phyloP scores from a whole-genome alignment of 2,113 vertebrate genomes.

The Apeltes quadracus region DNA sequence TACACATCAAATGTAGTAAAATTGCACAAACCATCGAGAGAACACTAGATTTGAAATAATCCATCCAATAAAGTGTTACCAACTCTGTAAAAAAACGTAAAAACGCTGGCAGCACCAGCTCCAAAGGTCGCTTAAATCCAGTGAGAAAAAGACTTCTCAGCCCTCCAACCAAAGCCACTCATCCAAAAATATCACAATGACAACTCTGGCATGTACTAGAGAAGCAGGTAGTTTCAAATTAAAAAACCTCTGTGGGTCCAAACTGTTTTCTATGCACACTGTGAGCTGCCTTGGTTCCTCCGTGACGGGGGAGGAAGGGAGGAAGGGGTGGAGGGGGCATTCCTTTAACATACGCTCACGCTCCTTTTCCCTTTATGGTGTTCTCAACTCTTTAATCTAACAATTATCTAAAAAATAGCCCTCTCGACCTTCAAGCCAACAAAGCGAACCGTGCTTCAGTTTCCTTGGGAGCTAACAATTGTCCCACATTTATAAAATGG shows the following conservation, averaged over 20 bases:
- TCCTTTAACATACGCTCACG: too few species aligned
- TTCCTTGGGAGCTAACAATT: neutral
- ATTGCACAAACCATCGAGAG: neutral
- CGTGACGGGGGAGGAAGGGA: too few species aligned
- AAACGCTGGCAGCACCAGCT: neutral
- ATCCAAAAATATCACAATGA: neutral
- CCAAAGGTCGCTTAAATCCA: neutral
- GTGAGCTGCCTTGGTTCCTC: too few species aligned
- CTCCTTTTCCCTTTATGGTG: too few species aligned
- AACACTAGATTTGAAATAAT: neutral
- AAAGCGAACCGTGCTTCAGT: neutral
- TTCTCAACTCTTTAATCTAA: too few species aligned
- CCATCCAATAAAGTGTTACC: neutral
- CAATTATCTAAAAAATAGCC: neutral
- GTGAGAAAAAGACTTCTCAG: neutral
- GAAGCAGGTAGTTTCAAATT: neutral
- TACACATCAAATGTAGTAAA: neutral
- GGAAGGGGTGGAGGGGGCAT: too few species aligned
- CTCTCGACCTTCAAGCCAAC: neutral
- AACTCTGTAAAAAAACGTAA: neutral
- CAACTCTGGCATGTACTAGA: neutral
- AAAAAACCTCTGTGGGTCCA: neutral
- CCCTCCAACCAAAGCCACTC: slow-evolving; percentile 2
- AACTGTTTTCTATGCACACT: too few species aligned
- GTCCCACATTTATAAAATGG: neutral